A percentile compares a stretch with the other conserved stretches of the same genome.
These are phyloP conservation scores for Xestoiulus laeticollis DNA, from an alignment of 2,888 invertebrate genomes.

Conservation along the genomic window DNA sequence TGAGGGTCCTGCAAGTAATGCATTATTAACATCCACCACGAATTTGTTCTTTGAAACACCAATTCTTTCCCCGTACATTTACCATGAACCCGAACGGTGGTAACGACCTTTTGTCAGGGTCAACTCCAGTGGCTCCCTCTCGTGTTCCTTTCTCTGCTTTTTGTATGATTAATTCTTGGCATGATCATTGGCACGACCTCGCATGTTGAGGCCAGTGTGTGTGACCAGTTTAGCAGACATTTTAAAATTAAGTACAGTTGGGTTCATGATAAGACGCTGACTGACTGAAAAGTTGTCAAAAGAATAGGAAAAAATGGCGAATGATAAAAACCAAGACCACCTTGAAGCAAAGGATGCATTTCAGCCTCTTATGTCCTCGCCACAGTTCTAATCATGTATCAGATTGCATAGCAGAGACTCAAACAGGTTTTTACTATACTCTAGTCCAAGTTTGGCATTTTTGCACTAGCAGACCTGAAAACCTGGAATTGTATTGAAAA, in stretches of 20 bases:
- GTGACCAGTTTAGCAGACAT: conserved; percentile 7
- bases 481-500: no score
- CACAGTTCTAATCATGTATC: no score
- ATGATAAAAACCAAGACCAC: background rate
- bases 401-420: no score
- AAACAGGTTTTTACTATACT: no score
- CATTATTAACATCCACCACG: background rate
- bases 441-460: no score
- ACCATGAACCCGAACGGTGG: background rate
- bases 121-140: background rate
- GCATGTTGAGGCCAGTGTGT: background rate
- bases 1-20: no score
- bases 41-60: background rate
- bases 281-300: background rate
- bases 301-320: background rate
- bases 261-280: background rate
- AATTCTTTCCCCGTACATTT: background rate
- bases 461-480: no score
- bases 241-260: background rate
- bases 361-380: no score
- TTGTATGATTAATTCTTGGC: background rate
- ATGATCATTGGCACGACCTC: background rate
- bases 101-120: background rate
- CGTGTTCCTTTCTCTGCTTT: background rate
- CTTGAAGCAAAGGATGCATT: background rate